Evolutionary conservation across 2,113 vertebrate genomes (phyloP).

Genomic region (Regulus satrapa): DNA sequence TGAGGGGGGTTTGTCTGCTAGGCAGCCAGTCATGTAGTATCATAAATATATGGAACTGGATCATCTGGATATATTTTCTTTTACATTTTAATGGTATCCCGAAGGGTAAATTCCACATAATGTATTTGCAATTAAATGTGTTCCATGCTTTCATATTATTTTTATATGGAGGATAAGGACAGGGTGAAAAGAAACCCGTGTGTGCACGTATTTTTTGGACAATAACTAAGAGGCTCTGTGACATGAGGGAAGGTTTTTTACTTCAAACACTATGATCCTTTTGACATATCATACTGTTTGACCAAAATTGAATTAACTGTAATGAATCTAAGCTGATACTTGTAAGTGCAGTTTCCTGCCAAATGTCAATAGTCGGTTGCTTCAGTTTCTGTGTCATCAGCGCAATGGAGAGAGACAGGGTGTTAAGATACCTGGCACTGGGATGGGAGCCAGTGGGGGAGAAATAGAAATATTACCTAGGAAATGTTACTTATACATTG

Average conservation of each 20-base stretch:
- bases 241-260: neutral
- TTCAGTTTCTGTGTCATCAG: neutral
- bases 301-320: slow-evolving; percentile 16
- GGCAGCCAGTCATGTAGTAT: neutral
- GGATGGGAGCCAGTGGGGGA: neutral
- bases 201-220: neutral
- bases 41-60: neutral
- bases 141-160: neutral
- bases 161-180: neutral
- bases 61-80: neutral
- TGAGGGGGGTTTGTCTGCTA: neutral
- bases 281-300: neutral
- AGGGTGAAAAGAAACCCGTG: neutral
- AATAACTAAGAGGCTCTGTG: neutral
- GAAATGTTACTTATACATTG: neutral
- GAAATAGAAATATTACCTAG: neutral
- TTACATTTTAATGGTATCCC: neutral
- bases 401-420: neutral
- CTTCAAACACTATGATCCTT: neutral
- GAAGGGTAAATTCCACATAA: neutral
- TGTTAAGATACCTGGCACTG: neutral
- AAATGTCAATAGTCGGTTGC: neutral
- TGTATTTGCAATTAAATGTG: neutral
- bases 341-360: slow-evolving; percentile 1
- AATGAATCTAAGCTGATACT: neutral